Conservation (phyloP, 1,140 invertebrate genomes). For the Drosophila baimaii region DNA sequence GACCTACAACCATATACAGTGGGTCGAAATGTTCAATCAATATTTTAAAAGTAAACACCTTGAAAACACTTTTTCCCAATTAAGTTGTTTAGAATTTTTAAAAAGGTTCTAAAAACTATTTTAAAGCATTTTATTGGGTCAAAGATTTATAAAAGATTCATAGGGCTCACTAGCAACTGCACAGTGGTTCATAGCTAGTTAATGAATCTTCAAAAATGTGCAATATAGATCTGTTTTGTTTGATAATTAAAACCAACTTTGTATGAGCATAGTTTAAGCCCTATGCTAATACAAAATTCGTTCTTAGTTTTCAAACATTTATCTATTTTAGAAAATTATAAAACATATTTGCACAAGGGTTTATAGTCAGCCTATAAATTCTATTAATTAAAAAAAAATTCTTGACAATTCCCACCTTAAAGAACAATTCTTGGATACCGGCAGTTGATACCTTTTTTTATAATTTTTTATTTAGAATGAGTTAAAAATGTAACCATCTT, state of each 20-base stretch:
- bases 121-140: background rate
- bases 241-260: no score
- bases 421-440: no score
- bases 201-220: background rate
- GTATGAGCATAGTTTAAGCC: no score
- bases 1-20: conserved; percentile 41
- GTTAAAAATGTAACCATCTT: background rate
- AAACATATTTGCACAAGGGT: no score
- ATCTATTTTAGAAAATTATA: no score
- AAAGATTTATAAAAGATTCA: background rate
- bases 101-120: no score
- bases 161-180: background rate
- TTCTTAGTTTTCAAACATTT: background rate
- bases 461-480: background rate
- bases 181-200: background rate
- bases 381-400: background rate
- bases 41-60: no score
- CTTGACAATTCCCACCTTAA: background rate
- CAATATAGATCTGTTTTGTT: background rate
- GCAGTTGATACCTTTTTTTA: no score
- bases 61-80: no score
- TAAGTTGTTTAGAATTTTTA: no score
- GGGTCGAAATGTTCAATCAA: background rate
- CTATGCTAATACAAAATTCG: background rate
- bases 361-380: background rate